Percentiles rank a stretch among this genome's conserved stretches.
Conservation (phyloP, 2,888 invertebrate genomes). For the Rhodophaea formosa region DNA sequence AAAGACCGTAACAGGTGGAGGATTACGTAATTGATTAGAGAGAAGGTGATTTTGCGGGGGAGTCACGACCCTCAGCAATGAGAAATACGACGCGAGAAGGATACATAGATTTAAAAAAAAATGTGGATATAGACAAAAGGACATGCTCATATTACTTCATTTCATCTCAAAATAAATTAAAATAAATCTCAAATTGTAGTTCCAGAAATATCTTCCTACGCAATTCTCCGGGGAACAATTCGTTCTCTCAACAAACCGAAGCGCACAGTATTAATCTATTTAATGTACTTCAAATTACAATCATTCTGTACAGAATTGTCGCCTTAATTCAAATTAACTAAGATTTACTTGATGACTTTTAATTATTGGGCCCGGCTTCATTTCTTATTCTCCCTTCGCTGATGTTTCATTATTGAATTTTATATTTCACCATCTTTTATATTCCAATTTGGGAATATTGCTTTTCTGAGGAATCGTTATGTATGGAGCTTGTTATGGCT, state of each 20-base stretch:
- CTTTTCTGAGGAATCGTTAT: conserved; percentile 3
- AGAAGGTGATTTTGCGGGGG: too few relatives aligned
- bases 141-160: too few relatives aligned
- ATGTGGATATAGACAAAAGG: too few relatives aligned
- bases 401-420: conserved; percentile 27
- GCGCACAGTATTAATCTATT: conserved; percentile 43
- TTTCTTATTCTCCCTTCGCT: conserved; percentile 18
- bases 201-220: conserved; percentile 24
- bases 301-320: conserved; percentile 28
- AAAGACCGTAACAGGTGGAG: too few relatives aligned
- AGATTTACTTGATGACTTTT: conserved; percentile 42
- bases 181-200: too few relatives aligned
- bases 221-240: conserved; percentile 34
- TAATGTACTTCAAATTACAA: conserved; percentile 42
- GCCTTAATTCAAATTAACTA: conserved; percentile 43
- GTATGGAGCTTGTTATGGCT: conserved; percentile 2
- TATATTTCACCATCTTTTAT: conserved; percentile 22
- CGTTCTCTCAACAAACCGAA: conserved; percentile 35
- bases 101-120: too few relatives aligned
- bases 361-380: conserved; percentile 35
- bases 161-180: too few relatives aligned
- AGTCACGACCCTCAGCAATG: too few relatives aligned
- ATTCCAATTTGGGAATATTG: conserved; percentile 20
- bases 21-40: too few relatives aligned
- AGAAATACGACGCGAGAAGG: too few relatives aligned